Evolutionary conservation across 2,888 invertebrate genomes (phyloP).

Genomic region (Eumerus sabulonum): DNA sequence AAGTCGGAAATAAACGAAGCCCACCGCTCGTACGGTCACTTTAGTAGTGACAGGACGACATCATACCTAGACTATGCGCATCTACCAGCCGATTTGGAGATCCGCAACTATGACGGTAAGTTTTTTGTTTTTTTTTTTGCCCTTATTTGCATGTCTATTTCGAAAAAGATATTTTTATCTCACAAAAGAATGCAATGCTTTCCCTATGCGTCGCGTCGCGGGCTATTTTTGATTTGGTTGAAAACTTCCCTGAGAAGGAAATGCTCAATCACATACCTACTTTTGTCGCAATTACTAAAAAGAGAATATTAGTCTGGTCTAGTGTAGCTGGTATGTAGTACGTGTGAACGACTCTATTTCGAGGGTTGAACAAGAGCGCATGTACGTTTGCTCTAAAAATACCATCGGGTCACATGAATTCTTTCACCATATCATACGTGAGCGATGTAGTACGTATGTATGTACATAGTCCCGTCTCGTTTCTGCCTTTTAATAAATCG

Average conservation of each 20-base stretch:
- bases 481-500: slow-evolving; percentile 26
- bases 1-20: slow-evolving; percentile 79
- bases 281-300: slow-evolving; percentile 56
- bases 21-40: slow-evolving; percentile 77
- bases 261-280: slow-evolving; percentile 39
- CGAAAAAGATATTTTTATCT: slow-evolving; percentile 39
- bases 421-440: neutral
- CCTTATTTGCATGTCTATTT: slow-evolving; percentile 16
- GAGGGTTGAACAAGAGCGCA: slow-evolving; percentile 39
- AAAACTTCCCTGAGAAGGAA: slow-evolving; percentile 36
- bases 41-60: slow-evolving; percentile 76
- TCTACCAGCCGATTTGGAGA: slow-evolving; percentile 84
- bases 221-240: slow-evolving; percentile 44
- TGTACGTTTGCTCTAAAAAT: slow-evolving; percentile 56
- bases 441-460: neutral
- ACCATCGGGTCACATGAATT: slow-evolving; percentile 55
- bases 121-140: slow-evolving; percentile 61
- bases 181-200: slow-evolving; percentile 18
- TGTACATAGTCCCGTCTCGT: slow-evolving; percentile 2
- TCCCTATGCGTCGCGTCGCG: slow-evolving; percentile 23
- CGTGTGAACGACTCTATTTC: slow-evolving; percentile 21
- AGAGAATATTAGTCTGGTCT: slow-evolving; percentile 25
- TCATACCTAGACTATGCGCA: slow-evolving; percentile 75
- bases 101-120: slow-evolving; percentile 92
- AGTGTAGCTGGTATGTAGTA: slow-evolving; percentile 3